phyloP scores from a whole-genome alignment of 2,113 vertebrate genomes.

The Apaloderma vittatum region DNA sequence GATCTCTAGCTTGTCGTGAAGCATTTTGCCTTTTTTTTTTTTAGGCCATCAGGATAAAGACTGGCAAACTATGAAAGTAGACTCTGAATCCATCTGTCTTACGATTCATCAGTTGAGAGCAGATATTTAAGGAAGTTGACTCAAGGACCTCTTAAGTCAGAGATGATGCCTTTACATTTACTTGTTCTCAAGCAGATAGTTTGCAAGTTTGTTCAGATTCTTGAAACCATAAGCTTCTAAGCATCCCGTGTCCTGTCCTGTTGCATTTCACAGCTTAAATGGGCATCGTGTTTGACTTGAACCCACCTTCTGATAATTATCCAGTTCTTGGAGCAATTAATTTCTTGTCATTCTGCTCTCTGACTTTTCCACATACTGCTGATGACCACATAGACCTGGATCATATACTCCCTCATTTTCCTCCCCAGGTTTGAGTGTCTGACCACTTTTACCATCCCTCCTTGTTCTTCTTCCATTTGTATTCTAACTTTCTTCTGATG shows the following conservation, averaged over 20 bases:
- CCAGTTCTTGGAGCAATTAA: not conserved
- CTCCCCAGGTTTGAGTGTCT: not conserved
- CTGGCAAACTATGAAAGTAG: not conserved
- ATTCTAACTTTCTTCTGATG: not conserved
- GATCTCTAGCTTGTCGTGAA: not conserved
- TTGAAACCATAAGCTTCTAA: not conserved
- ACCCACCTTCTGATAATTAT: fast-evolving
- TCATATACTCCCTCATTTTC: not conserved
- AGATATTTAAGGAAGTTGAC: not conserved
- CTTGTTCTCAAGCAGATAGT: not conserved
- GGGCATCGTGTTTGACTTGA: not conserved
- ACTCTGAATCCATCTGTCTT: not conserved
- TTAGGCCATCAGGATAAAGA: not conserved
- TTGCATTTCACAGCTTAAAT: not conserved
- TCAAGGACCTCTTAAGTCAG: not conserved
- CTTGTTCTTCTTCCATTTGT: not conserved
- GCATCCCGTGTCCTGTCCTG: not conserved
- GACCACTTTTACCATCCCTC: not conserved
- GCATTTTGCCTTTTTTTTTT: not conserved
- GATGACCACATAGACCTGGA: not conserved
- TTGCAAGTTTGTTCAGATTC: not conserved
- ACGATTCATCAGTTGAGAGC: not conserved
- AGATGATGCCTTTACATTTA: not conserved
- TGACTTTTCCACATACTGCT: not conserved
- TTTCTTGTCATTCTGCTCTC: not conserved